These are phyloP conservation scores for Scaptomyza pallida DNA, from an alignment of 1,140 invertebrate genomes.

Conservation along the genomic window DNA sequence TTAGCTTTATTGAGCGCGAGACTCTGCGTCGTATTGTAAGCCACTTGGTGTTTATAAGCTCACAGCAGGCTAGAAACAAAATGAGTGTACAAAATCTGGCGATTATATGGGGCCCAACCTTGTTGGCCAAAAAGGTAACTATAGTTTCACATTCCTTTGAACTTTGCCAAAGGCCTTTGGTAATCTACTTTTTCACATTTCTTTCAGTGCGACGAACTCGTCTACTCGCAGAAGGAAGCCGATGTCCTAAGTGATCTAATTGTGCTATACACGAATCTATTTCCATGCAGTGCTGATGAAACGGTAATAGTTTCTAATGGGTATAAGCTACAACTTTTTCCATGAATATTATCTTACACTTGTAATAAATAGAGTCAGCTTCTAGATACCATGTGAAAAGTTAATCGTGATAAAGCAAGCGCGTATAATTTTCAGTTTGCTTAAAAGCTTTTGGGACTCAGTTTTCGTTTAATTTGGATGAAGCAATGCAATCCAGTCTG, in stretches of 20 bases:
- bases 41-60: constrained; percentile 92
- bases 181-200: background rate
- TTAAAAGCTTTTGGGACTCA: no score
- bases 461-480: no score
- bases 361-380: no score
- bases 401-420: no score
- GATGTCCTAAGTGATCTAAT: constrained; percentile 90
- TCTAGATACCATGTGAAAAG: no score
- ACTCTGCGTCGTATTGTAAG: constrained; percentile 90
- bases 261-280: constrained; percentile 85
- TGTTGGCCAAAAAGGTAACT: constrained; percentile 89
- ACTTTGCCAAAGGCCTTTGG: background rate
- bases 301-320: constrained; percentile 65
- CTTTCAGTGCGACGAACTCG: constrained; percentile 66
- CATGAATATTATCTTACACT: no score
- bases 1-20: constrained; percentile 89
- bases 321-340: no score
- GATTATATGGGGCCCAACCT: constrained; percentile 92
- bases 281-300: constrained; percentile 85
- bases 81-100: constrained; percentile 93
- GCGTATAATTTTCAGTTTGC: no score
- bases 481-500: no score
- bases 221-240: constrained; percentile 88
- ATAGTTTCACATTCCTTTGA: background rate
- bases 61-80: constrained; percentile 89